A percentile compares a stretch with the other conserved stretches of the same genome.
Evolutionary conservation across 2,888 invertebrate genomes (phyloP).

Genomic region (Loripinus fragilis): DNA sequence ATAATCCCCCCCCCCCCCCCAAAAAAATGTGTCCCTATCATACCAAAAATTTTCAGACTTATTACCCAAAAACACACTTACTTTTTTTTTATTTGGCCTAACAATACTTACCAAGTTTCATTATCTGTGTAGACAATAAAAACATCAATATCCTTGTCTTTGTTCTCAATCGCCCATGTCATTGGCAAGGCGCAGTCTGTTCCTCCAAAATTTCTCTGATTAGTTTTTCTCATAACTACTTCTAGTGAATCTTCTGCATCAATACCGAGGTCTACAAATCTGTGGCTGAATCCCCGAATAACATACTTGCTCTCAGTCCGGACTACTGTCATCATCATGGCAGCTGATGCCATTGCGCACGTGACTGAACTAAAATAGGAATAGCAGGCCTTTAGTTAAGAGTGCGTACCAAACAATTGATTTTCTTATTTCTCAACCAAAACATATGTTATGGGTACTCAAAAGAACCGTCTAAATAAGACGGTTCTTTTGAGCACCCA

Average conservation of each 20-base stretch:
- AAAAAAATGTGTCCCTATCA: no score
- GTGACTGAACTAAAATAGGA: constrained; percentile 37
- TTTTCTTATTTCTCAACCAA: no score
- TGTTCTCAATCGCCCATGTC: constrained; percentile 87
- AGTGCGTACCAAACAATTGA: no score
- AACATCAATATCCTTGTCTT: constrained; percentile 87
- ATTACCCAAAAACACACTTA: no score
- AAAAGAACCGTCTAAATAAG: no score
- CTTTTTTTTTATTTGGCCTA: background rate
- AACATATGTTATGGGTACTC: no score
- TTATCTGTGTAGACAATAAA: constrained; percentile 89
- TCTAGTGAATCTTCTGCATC: constrained; percentile 49
- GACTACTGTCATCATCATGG: constrained; percentile 79
- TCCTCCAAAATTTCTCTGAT: constrained; percentile 53
- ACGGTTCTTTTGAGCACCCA: no score
- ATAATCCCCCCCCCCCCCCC: no score
- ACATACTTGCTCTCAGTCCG: constrained; percentile 73
- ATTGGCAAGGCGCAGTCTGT: constrained; percentile 76
- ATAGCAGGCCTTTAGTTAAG: no score
- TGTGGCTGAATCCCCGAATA: constrained; percentile 66
- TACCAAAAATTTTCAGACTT: no score
- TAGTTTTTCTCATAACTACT: constrained; percentile 50
- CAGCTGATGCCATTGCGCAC: constrained; percentile 84
- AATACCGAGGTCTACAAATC: constrained; percentile 52
- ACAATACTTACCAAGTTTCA: constrained; percentile 71